Percentiles rank a stretch among this genome's conserved stretches.
Evolutionary conservation across 2,888 invertebrate species (phyloP).

Genomic region (Diarsia dahlii): DNA sequence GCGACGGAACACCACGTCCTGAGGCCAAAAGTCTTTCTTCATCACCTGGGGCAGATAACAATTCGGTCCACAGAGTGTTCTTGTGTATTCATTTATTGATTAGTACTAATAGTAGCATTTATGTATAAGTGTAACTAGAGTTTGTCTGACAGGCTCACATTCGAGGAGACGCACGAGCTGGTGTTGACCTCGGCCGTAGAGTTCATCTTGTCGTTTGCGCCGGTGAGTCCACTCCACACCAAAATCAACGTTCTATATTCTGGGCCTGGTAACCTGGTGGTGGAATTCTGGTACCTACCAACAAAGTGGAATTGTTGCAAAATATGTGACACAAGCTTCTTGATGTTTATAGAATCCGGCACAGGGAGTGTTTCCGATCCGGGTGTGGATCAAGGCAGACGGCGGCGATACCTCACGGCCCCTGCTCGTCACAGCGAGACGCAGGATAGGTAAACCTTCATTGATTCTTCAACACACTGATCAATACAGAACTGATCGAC

Average conservation of each 20-base stretch:
- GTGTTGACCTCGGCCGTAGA: slow-evolving; percentile 78
- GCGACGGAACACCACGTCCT: too few species aligned
- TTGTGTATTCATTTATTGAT: too few species aligned
- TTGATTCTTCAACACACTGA: too few species aligned
- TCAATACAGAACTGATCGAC: too few species aligned
- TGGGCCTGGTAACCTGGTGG: not conserved
- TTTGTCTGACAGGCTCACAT: slow-evolving; percentile 73
- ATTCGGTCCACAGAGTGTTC: too few species aligned
- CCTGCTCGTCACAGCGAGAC: slow-evolving; percentile 83
- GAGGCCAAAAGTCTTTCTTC: too few species aligned
- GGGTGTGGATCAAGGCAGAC: slow-evolving; percentile 75
- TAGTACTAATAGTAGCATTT: too few species aligned
- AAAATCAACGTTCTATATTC: not conserved
- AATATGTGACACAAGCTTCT: not conserved
- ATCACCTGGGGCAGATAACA: too few species aligned
- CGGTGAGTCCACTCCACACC: slow-evolving; percentile 73
- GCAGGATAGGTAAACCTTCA: slow-evolving; percentile 74
- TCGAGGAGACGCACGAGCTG: slow-evolving; percentile 77
- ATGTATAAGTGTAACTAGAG: not conserved
- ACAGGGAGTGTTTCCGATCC: slow-evolving; percentile 74
- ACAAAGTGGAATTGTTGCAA: not conserved
- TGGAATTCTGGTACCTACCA: not conserved
- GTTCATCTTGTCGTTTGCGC: slow-evolving; percentile 81
- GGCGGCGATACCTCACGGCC: slow-evolving; percentile 81
- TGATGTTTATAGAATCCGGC: slow-evolving; percentile 48